Evolutionary conservation across 2,888 invertebrate species (phyloP), one percentile per base, ranked within the genome.

Genomic region (Epinotia nisella): DNA sequence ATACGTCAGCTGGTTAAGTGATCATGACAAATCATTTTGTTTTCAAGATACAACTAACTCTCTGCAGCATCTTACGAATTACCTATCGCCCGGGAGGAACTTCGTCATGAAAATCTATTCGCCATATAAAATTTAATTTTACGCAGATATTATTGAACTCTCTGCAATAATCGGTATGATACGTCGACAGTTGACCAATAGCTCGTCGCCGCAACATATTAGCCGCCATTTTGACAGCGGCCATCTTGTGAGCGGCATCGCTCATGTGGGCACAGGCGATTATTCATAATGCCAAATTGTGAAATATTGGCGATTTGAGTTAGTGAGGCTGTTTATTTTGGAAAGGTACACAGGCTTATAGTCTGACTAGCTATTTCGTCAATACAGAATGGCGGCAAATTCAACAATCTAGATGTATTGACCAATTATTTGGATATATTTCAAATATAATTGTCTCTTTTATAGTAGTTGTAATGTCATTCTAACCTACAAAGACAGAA

Each of bases 171-270:
- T 41, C 19, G 10, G 29, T 3, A 56, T 45, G 19, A 56, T 35
- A 29, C 61, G 74, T 67, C 70, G 78, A 78, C 78, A 75, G 60
- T 70, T 78, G 78, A 78, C 75, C 78, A 76, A 78, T 78, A 71
- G 74, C 68, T 70, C 60, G 61, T 41, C 45, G 74, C 76, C 76
- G 62, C 78, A 76, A 76, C 74, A 76, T 74, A 78, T 78, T 74
- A 73, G 59, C 66, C 74, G 76, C 75, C 75, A 76, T 76, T 76
- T 75, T 76, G 76, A 73, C 67, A 68, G 64, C 76, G 29, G 76
- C 76, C 77, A 76, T 78, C 76, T 78, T 76, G 77, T 35, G 10
- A 45, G 5, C 53, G 62, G 75, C 70, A 78, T 76, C 76, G 71
- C 74, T 78, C 76, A 78, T 67, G 39, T 51, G 39, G 68, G 62